Evolutionary conservation across 1,140 invertebrate species (phyloP).

Genomic region (Thrips palmi): DNA sequence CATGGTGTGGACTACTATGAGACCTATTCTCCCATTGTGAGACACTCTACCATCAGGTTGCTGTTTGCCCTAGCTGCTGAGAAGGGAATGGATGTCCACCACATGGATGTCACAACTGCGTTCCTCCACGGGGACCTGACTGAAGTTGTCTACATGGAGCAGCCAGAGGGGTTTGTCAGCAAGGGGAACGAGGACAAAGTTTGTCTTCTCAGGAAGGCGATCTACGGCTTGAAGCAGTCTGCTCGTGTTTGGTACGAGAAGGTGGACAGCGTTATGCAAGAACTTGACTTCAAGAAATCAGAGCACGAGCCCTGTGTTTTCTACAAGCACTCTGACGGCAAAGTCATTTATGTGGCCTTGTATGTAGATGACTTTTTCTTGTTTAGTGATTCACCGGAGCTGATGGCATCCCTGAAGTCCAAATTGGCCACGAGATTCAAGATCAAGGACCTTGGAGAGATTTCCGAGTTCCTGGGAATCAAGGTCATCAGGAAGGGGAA

Average conservation of each 20-base stretch:
- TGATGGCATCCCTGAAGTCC: constrained; percentile 3
- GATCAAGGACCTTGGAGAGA: constrained; percentile 12
- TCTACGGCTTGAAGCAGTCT: constrained; percentile 19
- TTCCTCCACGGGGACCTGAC: constrained; percentile 24
- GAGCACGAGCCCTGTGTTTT: constrained; percentile 12
- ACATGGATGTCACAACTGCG: constrained; percentile 23
- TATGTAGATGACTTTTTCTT: constrained; percentile 12
- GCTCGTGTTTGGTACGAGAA: constrained; percentile 15
- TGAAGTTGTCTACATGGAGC: constrained; percentile 24
- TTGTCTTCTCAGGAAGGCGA: constrained; percentile 10
- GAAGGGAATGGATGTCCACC: constrained; percentile 15
- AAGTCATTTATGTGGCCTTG: constrained; percentile 9
- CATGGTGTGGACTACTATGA: constrained; percentile 18
- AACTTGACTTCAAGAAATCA: constrained; percentile 9
- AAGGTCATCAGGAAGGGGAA: constrained; percentile 2
- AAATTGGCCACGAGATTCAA: constrained; percentile 6
- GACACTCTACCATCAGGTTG: constrained; percentile 16
- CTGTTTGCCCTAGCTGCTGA: constrained; percentile 17
- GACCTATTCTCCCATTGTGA: constrained; percentile 20
- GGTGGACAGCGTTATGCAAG: constrained; percentile 7
- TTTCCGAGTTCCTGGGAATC: constrained; percentile 7
- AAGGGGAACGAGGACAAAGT: constrained; percentile 10
- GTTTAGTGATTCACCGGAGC: constrained; percentile 3
- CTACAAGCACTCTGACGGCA: not conserved
- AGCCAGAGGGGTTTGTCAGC: constrained; percentile 19